Evolutionary conservation across 2,888 invertebrate genomes (phyloP).

Genomic region (Tupiocoris notatus): DNA sequence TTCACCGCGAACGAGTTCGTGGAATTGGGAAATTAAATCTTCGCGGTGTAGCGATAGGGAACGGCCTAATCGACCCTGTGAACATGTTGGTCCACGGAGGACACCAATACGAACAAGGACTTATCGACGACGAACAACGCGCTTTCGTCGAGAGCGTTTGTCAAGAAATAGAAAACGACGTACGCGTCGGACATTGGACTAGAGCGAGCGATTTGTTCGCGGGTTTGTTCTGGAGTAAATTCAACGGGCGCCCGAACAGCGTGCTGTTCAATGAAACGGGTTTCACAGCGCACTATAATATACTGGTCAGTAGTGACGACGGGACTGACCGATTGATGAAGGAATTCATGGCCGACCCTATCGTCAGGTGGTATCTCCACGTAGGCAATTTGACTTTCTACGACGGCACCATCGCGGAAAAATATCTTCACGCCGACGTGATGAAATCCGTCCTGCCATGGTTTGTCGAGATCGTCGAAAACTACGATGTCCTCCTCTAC

Average conservation of each 20-base stretch:
- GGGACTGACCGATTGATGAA: not conserved
- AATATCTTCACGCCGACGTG: conserved; percentile 69
- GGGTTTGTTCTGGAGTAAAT: conserved; percentile 59
- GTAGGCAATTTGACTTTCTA: conserved; percentile 45
- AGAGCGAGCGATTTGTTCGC: conserved; percentile 4
- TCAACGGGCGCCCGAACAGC: not conserved
- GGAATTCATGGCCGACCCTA: conserved; percentile 10
- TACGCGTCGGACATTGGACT: conserved; percentile 29
- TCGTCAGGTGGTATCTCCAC: conserved; percentile 45
- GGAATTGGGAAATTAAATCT: conserved; percentile 65
- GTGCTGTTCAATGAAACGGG: conserved; percentile 71
- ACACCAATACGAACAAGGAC: conserved; percentile 58
- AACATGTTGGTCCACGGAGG: conserved; percentile 58
- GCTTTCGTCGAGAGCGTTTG: conserved; percentile 50
- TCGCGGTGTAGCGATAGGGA: conserved; percentile 59
- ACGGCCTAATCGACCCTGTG: conserved; percentile 58
- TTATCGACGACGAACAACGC: conserved; percentile 53
- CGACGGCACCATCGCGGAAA: conserved; percentile 60
- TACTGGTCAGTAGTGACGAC: conserved; percentile 11
- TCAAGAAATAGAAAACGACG: conserved; percentile 19
- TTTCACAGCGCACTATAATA: conserved; percentile 64
- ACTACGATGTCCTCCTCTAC: conserved; percentile 73
- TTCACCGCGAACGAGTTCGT: conserved; percentile 57
- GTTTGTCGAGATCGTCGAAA: conserved; percentile 65
- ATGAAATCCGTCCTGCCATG: conserved; percentile 77